phyloP scores from a whole-genome alignment of 23 tunicate genomes.

The Corella eumyota region DNA sequence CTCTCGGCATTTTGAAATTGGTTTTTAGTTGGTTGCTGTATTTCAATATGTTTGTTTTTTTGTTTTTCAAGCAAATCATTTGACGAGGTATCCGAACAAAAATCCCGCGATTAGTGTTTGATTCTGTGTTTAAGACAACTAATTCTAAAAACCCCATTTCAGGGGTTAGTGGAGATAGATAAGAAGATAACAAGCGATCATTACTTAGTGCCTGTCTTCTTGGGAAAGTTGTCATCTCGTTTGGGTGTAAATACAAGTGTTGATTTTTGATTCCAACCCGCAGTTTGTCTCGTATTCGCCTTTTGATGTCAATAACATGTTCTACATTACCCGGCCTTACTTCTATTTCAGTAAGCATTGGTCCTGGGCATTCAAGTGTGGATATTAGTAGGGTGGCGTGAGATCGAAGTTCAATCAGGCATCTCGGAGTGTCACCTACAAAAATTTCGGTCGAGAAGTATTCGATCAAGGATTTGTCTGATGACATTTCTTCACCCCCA shows the following conservation, averaged over 20 bases:
- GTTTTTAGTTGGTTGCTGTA: background rate
- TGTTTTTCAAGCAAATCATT: conserved; percentile 11
- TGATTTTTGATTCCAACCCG: conserved; percentile 44
- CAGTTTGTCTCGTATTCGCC: conserved; percentile 53
- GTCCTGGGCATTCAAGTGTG: conserved; percentile 55
- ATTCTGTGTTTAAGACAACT: background rate
- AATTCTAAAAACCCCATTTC: conserved; percentile 47
- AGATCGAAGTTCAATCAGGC: conserved; percentile 23
- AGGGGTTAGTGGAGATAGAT: conserved; percentile 39
- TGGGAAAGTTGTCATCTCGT: conserved; percentile 51
- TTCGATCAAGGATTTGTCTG: conserved; percentile 13
- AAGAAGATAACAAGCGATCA: conserved; percentile 23
- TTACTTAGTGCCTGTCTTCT: conserved; percentile 50
- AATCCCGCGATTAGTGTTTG: conserved; percentile 15
- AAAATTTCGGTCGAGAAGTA: conserved; percentile 26
- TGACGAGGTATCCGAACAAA: conserved; percentile 25
- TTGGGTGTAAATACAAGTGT: conserved; percentile 43
- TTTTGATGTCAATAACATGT: conserved; percentile 35
- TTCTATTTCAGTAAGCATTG: conserved; percentile 67
- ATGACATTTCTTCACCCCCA: conserved; percentile 41
- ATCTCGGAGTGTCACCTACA: conserved; percentile 1
- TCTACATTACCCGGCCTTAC: conserved; percentile 52
- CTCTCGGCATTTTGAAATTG: background rate
- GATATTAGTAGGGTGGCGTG: conserved; percentile 41
- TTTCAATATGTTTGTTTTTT: background rate